A percentile compares a stretch with the other conserved stretches of the same genome.
These are phyloP conservation scores for Ceryle rudis DNA, from an alignment of 2,797 vertebrate genomes.

Conservation along the genomic window DNA sequence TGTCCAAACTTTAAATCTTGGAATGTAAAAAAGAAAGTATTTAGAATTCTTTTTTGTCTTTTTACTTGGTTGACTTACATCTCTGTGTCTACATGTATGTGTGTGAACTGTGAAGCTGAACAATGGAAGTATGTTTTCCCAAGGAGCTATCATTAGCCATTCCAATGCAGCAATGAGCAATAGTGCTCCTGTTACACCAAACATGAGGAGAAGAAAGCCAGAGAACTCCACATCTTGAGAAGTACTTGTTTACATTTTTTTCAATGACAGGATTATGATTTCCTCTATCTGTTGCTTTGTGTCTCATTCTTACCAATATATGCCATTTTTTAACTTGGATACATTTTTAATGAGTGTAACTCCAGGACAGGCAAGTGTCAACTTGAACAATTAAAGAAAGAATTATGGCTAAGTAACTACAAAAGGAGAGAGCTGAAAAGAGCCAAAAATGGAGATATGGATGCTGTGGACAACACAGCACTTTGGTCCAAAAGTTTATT, in stretches of 20 bases:
- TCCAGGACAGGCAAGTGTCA: neutral
- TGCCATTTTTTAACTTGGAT: neutral
- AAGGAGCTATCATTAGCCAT: neutral
- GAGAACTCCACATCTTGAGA: neutral
- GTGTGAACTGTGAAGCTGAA: neutral
- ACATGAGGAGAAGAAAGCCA: neutral
- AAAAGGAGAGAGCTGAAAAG: neutral
- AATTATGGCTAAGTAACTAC: neutral
- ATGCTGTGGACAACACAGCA: neutral
- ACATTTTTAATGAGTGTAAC: neutral
- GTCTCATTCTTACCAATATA: neutral
- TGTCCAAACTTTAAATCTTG: neutral
- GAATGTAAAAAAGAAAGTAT: neutral
- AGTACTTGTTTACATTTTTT: neutral
- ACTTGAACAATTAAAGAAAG: neutral
- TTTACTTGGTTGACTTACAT: neutral
- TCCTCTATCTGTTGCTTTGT: neutral
- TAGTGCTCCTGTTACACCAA: neutral
- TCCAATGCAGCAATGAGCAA: neutral
- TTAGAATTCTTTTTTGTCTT: neutral
- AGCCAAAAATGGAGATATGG: neutral
- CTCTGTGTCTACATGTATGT: neutral
- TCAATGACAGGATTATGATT: neutral
- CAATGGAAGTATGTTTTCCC: neutral
- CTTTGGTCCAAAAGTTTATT: neutral